Evolutionary conservation across 2,888 invertebrate genomes (phyloP).

Genomic region (Cosmorhoe ocellata): DNA sequence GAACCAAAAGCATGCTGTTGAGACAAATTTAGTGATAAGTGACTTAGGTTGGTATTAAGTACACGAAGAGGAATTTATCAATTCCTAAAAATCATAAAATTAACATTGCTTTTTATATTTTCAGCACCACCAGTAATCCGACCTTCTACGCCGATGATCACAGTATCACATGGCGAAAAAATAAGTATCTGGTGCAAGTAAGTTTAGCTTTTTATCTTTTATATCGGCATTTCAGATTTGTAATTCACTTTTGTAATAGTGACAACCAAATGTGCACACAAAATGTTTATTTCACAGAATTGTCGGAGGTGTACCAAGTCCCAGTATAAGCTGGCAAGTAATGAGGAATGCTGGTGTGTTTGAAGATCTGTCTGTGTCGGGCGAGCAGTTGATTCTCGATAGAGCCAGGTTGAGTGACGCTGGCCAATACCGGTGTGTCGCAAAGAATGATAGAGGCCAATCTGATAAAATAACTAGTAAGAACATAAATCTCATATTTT

Average conservation of each 20-base stretch:
- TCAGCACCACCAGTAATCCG: not conserved
- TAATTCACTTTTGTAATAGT: too few relatives aligned
- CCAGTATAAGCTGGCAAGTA: conserved; percentile 10
- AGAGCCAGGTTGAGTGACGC: conserved; percentile 1
- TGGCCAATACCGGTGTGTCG: conserved; percentile 16
- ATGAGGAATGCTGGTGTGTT: not conserved
- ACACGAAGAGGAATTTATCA: too few relatives aligned
- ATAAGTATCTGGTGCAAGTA: conserved; percentile 11
- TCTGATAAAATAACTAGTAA: conserved; percentile 1
- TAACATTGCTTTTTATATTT: not conserved
- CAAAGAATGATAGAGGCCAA: not conserved
- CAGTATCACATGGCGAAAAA: not conserved
- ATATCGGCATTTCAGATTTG: too few relatives aligned
- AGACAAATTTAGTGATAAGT: conserved; percentile 11
- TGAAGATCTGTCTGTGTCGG: not conserved
- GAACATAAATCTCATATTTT: too few relatives aligned
- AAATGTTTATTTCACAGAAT: conserved; percentile 5
- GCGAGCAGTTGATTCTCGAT: conserved; percentile 8
- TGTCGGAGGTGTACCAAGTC: conserved; percentile 8
- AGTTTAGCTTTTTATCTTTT: too few relatives aligned
- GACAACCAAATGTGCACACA: too few relatives aligned
- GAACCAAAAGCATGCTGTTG: not conserved
- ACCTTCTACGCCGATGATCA: not conserved
- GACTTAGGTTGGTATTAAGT: conserved; percentile 12
- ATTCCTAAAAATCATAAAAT: not conserved